Evolutionary conservation across 2,113 vertebrate species (phyloP), one percentile per base, ranked within the genome.

Genomic region (Girardinichthys multiradiatus): DNA sequence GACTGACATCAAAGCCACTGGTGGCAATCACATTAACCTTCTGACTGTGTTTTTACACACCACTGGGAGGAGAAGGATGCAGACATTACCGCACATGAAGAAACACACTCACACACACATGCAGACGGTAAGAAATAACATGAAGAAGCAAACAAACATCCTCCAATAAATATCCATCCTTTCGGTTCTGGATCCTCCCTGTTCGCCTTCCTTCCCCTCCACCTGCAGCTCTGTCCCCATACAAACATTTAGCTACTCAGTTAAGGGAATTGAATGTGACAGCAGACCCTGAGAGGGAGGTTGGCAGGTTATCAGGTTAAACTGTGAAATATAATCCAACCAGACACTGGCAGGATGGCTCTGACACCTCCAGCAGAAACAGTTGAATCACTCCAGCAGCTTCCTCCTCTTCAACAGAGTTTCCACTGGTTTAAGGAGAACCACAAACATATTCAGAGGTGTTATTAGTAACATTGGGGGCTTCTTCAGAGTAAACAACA

Each of bases 261-360:
- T 59, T 77, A 68, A 67, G 60, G 81, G 87, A 88, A 90, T 87
- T 83, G 84, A 85, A 86, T 86, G 90, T 90, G 88, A 88, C 90
- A 87, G 86, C 60, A 77, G 82, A 72, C 70, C 91, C 88, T 80
- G 64, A 79, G 88, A 86, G 88, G 82, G 80, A 81, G 83, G 84
- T 83, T 86, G 86, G 80, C 63, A 9, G 88, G 88, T 92, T 89
- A 86, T 86, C 86, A 70, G 87, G 90, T 91, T 90, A 87, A 92
- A 88, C 86, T 88, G 84, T 84, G 83, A 91, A 87, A 87, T 82
- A 77, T 70, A 86, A 90, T 84, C 89, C 81, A 77, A 35, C 77
- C 86, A 89, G 86, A 86, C 89, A 90, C 79, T 61, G 42, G 81
- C 69, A 51, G 82, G 79, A 81, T 81, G 79, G 63, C 73, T 81